Percentiles rank a stretch among this genome's conserved stretches.
Conservation (phyloP, 2,797 vertebrate species). For the Ceryle rudis region DNA sequence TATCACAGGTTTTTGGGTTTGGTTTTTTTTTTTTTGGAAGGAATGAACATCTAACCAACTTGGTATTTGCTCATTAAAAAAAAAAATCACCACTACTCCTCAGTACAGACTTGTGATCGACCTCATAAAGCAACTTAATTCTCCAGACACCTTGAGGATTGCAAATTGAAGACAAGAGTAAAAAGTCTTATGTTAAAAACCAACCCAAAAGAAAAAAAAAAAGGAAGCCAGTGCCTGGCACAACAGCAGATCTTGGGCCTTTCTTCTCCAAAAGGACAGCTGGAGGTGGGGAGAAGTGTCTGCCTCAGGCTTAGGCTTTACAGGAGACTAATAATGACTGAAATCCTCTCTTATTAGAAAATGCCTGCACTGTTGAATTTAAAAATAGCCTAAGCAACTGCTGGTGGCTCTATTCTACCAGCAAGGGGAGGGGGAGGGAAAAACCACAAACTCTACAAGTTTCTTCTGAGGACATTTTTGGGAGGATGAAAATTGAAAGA, state of each 20-base stretch:
- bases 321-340: background rate
- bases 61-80: background rate
- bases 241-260: fast-evolving
- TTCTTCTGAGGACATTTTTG: background rate
- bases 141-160: background rate
- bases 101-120: background rate
- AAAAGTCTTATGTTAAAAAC: background rate
- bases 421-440: background rate
- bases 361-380: background rate
- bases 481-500: background rate
- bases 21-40: background rate
- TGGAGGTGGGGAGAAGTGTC: background rate
- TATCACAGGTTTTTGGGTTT: background rate
- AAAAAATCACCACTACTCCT: background rate
- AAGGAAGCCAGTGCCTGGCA: fast-evolving
- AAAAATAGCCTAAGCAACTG: background rate
- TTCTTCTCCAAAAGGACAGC: background rate
- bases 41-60: background rate
- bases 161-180: background rate
- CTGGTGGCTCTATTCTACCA: background rate
- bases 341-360: background rate
- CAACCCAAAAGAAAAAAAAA: too few relatives aligned
- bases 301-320: background rate
- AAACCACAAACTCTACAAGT: too few relatives aligned
- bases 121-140: background rate